Conservation (phyloP, 2,888 invertebrate genomes). For the Xylocampa areola region DNA sequence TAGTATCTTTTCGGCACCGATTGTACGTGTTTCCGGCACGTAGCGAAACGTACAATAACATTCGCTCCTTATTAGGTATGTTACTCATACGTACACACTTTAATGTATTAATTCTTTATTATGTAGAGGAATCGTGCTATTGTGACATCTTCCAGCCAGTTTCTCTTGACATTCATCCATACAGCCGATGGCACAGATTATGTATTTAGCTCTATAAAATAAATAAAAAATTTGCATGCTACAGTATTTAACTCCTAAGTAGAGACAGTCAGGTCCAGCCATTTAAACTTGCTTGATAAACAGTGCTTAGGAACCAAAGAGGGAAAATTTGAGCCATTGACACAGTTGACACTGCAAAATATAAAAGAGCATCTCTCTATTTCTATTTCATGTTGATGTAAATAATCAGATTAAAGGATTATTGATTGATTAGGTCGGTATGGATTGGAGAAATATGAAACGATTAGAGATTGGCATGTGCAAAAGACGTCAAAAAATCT, state of each 20-base stretch:
- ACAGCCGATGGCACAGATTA: too few species aligned
- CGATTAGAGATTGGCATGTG: too few species aligned
- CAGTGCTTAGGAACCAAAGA: neutral
- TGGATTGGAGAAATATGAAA: too few species aligned
- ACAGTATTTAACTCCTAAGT: too few species aligned
- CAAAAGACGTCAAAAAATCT: too few species aligned
- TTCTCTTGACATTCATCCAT: neutral
- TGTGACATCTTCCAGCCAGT: neutral
- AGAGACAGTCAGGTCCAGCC: too few species aligned
- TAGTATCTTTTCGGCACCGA: conserved; percentile 64
- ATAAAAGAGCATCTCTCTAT: neutral
- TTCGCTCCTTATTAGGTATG: conserved; percentile 45
- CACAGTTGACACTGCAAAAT: neutral
- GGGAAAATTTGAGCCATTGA: neutral
- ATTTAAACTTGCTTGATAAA: too few species aligned
- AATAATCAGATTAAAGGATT: neutral
- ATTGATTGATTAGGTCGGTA: too few species aligned
- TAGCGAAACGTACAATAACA: conserved; percentile 57
- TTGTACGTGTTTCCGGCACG: conserved; percentile 67
- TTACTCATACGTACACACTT: conserved; percentile 32
- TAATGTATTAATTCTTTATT: too few species aligned
- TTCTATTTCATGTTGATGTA: neutral
- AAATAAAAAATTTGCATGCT: too few species aligned
- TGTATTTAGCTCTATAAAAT: too few species aligned
- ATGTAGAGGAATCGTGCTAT: conserved; percentile 2